phyloP scores from a whole-genome alignment of 2,113 vertebrate species.

The Choloepus hoffmanni region DNA sequence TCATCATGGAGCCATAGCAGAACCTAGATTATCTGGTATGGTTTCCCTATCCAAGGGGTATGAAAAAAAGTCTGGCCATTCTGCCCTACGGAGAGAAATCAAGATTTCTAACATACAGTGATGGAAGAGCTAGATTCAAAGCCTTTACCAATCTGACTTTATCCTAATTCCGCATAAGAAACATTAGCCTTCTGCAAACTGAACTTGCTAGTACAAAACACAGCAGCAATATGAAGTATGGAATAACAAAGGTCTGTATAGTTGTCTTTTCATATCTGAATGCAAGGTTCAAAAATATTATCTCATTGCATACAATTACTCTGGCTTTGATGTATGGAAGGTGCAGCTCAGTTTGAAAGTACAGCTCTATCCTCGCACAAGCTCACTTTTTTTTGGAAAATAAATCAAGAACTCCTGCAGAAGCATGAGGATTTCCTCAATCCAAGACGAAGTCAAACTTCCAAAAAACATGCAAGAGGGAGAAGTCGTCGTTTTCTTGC shows the following conservation, averaged over 20 bases:
- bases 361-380: neutral
- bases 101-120: neutral
- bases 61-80: neutral
- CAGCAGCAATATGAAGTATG: neutral
- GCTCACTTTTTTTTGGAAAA: neutral
- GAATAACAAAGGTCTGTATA: neutral
- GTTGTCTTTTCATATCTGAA: slow-evolving; percentile 8
- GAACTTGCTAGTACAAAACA: neutral
- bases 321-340: neutral
- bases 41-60: neutral
- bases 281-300: slow-evolving; percentile 36
- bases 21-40: neutral
- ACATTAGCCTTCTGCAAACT: neutral
- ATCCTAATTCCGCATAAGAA: neutral
- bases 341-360: neutral
- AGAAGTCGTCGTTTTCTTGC: neutral
- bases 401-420: neutral
- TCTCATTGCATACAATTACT: neutral
- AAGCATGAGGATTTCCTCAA: slow-evolving; percentile 17
- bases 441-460: slow-evolving; percentile 41
- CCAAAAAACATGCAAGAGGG: neutral
- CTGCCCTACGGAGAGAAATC: neutral
- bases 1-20: neutral
- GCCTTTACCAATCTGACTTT: neutral
- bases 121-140: neutral